Evolutionary conservation across 2,797 vertebrate genomes (phyloP).

Genomic region (Myiotriccus ornatus): DNA sequence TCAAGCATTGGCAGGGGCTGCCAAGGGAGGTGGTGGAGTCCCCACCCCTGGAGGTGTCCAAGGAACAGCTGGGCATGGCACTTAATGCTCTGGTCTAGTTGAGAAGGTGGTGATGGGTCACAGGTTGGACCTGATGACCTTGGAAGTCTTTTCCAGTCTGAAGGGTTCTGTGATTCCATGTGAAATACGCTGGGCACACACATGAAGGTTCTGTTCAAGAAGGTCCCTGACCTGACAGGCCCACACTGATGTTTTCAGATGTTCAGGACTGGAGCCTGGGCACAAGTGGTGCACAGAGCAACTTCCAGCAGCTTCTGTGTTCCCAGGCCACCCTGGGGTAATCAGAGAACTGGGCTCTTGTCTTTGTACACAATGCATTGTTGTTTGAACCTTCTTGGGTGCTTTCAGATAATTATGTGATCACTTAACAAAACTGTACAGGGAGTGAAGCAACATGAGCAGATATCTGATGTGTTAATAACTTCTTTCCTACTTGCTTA

Average conservation of each 20-base stretch:
- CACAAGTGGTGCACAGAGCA: background rate
- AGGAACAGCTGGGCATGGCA: fast-evolving
- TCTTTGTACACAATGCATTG: too few relatives aligned
- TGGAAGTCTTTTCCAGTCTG: background rate
- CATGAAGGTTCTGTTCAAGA: fast-evolving
- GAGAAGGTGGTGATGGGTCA: fast-evolving
- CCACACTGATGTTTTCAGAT: fast-evolving
- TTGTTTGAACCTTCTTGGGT: background rate
- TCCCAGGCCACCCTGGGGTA: background rate
- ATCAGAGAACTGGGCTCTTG: background rate
- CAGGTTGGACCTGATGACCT: background rate
- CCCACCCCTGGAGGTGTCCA: background rate
- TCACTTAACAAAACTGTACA: background rate
- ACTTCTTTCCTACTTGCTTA: background rate
- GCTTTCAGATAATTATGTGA: background rate
- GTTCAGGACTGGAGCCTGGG: background rate
- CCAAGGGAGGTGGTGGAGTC: background rate
- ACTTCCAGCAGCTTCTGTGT: background rate
- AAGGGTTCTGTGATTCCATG: background rate
- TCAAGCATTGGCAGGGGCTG: background rate
- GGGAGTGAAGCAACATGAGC: background rate
- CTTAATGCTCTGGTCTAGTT: background rate
- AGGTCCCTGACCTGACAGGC: background rate
- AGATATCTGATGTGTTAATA: background rate
- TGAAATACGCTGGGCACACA: fast-evolving